Evolutionary conservation across 2,888 invertebrate genomes (phyloP), one percentile per base, ranked within the genome.

Genomic region (Lithophane semibrunnea): DNA sequence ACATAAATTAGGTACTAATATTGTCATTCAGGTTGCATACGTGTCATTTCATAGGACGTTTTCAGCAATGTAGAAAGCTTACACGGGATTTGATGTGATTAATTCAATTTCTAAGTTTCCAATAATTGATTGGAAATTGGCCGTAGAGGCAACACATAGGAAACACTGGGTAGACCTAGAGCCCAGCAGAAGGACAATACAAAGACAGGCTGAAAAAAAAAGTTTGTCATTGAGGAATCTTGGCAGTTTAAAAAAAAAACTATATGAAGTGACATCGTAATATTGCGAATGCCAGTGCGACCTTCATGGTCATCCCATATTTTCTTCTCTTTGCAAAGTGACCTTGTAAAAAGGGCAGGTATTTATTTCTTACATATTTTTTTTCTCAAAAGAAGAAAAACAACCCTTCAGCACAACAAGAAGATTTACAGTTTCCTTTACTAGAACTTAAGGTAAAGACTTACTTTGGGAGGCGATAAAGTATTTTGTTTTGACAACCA

Each of bases 371-470:
- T 37, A 54, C 3, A n/a, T 37, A n/a, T 29, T 52, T 37, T 56
- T 29, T 52, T 58, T 37, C 2, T 16, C 1, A n/a, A 18, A 52
- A 42, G 5, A 24, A 77, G 29, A 68, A 83, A 67, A 78, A 65
- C 52, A 83, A 68, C 65, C 3, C 52, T 13, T 58, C 10, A 60
- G 44, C 13, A 64, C 21, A 58, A 78, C 49, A 64, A 52, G 18
- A 68, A 83, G 63, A 83, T 68, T 64, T 77, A 83, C 37, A 64
- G 58, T 64, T 83, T 83, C 64, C 79, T 58, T 52, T 8, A 54
- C 58, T 18, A 47, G 64, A 77, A 78, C 52, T 78, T 78, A 47
- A 83, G 58, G 61, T 82, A 63, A 77, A 77, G 29, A 12, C 78
- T 64, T 68, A 52, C 13, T 68, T 58, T 13, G 42, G 52, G 64